Base-by-base conservation (phyloP, 2,888 invertebrate genomes). In the Melieria omissa region DNA sequence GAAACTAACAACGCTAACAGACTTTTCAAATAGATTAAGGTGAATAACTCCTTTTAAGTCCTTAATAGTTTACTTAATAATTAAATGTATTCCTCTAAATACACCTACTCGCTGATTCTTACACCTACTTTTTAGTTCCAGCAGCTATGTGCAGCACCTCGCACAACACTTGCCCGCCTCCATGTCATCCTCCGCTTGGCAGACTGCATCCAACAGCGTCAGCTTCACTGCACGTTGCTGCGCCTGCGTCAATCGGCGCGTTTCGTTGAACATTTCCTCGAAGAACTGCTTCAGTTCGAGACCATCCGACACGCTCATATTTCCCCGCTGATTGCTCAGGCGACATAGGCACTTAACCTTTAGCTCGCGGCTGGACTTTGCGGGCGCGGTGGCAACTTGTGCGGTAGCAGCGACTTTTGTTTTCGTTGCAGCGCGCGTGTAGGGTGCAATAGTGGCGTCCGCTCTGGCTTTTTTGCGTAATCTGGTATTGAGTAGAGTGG, bases 261-360 rank as follows among this genome's bases (percentile, higher is more conserved):
- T 76, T 60, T 75, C 63, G 1, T 76, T 61, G 60, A 74, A 79
- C 76, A 76, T 77, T 71, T 65, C 41, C 5, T 71, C 69, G 61
- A 76, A 79, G 60, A 78, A 76, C 0, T 41, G 16, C 5, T 65
- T 74, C 12, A 78, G 46, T 7, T 75, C 73, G 3, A 54, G 47
- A 8, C 42, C 14, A 12, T 65, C 60, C 14, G 52, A 16, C 5
- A 29, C 9, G 4, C 14, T 16, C 12, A 45, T 16, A 14, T 46
- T 14, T 10, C 7, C 45, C 6, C n/a, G 9, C 3, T 54, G 49
- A 10, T 65, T 61, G 9, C 49, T 47, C 45, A 77, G 58, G 10
- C 75, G 70, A 58, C 77, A 78, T 45, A 77, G 70, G 42, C 78
- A 77, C 72, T 73, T 75, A 0, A 75, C 73, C 65, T 75, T 75